Percentiles rank a stretch among this genome's conserved stretches.
phyloP scores from a whole-genome alignment of 37 sponge, comb jelly and placozoan genomes.

The Agelas oroides region DNA sequence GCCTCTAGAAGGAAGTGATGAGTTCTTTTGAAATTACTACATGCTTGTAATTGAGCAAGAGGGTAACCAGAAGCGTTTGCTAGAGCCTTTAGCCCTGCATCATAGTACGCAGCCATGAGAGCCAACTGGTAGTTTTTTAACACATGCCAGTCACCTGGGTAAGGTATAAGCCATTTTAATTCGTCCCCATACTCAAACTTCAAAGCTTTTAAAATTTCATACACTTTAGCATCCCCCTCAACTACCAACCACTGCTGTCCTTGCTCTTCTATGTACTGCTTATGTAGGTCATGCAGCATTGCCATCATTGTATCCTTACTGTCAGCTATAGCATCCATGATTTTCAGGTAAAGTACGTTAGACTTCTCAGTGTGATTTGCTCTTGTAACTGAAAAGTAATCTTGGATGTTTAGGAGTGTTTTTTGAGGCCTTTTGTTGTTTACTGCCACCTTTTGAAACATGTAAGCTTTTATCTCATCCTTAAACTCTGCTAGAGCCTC shows the following conservation, averaged over 20 bases:
- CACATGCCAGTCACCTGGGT: conserved; percentile 38
- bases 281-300: background rate
- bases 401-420: conserved; percentile 14
- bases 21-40: conserved; percentile 36
- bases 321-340: conserved; percentile 31
- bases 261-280: background rate
- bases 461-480: conserved; percentile 7
- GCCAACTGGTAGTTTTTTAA: conserved; percentile 26
- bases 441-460: background rate
- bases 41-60: conserved; percentile 10
- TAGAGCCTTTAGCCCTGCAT: conserved; percentile 16
- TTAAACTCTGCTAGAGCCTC: background rate
- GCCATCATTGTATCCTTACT: conserved; percentile 24
- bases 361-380: conserved; percentile 23
- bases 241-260: background rate
- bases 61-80: conserved; percentile 14
- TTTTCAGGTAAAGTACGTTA: conserved; percentile 3
- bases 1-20: conserved; percentile 28
- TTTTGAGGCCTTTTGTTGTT: background rate
- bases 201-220: background rate
- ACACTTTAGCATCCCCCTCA: conserved; percentile 41
- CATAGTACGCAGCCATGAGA: conserved; percentile 13
- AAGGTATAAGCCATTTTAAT: conserved; percentile 5
- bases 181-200: conserved; percentile 26
- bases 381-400: background rate